Conservation (phyloP, 2,113 vertebrate species). For the Cyprinodon tularosa region DNA sequence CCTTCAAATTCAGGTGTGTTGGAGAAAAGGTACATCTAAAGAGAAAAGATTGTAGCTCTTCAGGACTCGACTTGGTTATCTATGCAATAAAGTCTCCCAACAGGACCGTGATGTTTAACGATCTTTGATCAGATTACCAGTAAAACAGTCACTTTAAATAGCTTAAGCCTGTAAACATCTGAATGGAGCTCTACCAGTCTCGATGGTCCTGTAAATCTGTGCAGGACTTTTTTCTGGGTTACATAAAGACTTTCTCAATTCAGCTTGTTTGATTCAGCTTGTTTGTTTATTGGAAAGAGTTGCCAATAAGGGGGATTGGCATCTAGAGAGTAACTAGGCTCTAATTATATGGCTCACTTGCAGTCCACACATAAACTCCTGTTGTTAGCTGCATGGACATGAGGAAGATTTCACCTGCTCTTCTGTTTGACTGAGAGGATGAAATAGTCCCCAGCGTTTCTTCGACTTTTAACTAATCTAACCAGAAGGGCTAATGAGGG, state of each 20-base stretch:
- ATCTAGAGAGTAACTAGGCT: conserved; percentile 29
- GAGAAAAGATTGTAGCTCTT: too few relatives aligned
- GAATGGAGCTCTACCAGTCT: neutral
- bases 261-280: conserved; percentile 6
- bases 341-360: conserved; percentile 29
- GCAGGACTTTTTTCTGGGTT: neutral
- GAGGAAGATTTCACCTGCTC: conserved; percentile 1
- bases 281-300: conserved; percentile 9
- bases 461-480: conserved; percentile 40
- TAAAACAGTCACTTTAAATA: too few relatives aligned
- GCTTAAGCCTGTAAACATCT: neutral
- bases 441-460: conserved; percentile 16
- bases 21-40: too few relatives aligned
- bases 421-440: neutral
- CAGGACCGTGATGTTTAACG: too few relatives aligned
- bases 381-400: conserved; percentile 30
- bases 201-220: neutral
- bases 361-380: conserved; percentile 29
- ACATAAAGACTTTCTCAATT: neutral
- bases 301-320: conserved; percentile 6
- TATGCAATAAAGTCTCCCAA: too few relatives aligned
- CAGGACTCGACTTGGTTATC: too few relatives aligned
- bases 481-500: conserved; percentile 22
- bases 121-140: neutral
- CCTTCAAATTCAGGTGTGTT: too few relatives aligned